A percentile compares a stretch with the other conserved stretches of the same genome.
These are phyloP conservation scores for Setophaga kirtlandii DNA, from an alignment of 2,113 vertebrate genomes.

Conservation along the genomic window DNA sequence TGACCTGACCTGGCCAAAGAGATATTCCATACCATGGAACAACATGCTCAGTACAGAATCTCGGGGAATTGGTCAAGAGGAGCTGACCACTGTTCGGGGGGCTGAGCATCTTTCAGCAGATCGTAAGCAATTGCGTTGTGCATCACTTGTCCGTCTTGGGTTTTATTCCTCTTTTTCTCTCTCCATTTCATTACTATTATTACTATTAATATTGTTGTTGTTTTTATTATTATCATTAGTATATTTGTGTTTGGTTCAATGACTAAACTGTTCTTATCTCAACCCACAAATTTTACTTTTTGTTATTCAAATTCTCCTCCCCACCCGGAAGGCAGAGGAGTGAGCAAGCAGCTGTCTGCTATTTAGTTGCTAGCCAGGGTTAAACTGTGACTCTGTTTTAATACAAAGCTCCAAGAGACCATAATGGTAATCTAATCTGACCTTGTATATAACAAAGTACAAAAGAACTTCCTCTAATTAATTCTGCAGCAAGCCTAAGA, in stretches of 20 bases:
- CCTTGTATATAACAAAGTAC: neutral
- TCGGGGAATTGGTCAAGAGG: neutral
- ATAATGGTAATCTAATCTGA: neutral
- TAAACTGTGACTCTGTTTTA: neutral
- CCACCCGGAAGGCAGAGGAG: neutral
- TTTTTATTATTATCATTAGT: neutral
- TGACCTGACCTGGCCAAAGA: neutral
- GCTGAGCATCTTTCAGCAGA: rapidly evolving
- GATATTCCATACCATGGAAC: neutral
- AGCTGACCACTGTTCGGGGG: rapidly evolving
- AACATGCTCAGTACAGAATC: neutral
- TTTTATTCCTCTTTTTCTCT: neutral
- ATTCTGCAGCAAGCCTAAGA: neutral
- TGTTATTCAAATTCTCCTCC: neutral
- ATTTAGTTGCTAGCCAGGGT: neutral
- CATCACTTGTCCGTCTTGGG: neutral
- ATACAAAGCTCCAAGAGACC: neutral
- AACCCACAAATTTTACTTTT: neutral
- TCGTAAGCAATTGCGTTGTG: neutral
- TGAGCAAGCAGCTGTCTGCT: neutral
- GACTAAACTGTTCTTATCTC: neutral
- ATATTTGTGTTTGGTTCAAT: neutral
- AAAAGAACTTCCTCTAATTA: neutral
- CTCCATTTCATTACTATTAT: neutral
- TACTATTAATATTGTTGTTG: neutral